Conservation (phyloP, 2,888 invertebrate species). For the Fissipunctia ypsillon region DNA sequence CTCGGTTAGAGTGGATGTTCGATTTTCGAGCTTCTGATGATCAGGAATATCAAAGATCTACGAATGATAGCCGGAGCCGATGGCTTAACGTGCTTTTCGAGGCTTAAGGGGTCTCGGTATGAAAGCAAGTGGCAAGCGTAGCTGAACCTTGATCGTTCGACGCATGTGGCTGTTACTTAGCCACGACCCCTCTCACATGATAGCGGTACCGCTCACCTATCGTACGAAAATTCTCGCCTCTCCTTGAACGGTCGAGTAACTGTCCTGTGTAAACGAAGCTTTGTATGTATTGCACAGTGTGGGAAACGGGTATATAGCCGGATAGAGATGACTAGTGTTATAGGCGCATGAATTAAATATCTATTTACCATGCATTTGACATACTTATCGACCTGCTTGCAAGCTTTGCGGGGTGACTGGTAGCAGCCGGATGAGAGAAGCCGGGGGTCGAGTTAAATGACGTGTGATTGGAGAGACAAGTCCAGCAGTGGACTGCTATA, state of each 20-base stretch:
- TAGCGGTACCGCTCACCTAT: neutral
- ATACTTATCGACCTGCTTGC: no score
- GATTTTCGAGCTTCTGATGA: neutral
- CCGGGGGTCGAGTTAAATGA: neutral
- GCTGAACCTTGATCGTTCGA: neutral
- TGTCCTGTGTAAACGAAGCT: neutral
- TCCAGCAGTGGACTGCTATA: neutral
- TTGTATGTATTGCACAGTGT: neutral
- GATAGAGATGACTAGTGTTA: neutral
- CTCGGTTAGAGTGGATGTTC: neutral
- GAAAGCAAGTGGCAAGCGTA: neutral
- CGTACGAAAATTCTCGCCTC: neutral
- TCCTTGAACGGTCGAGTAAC: neutral
- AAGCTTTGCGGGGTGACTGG: neutral
- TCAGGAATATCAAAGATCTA: neutral
- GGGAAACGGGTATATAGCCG: conserved; percentile 14
- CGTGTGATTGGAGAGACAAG: neutral
- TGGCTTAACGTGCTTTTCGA: no score
- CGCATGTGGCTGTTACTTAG: neutral
- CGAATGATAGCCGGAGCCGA: neutral
- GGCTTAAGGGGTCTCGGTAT: neutral
- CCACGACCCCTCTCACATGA: neutral
- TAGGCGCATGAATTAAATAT: neutral
- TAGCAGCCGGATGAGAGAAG: neutral
- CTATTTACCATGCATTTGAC: neutral